Evolutionary conservation across 2,113 vertebrate genomes (phyloP).

Genomic region (Epinephelus fuscoguttatus): DNA sequence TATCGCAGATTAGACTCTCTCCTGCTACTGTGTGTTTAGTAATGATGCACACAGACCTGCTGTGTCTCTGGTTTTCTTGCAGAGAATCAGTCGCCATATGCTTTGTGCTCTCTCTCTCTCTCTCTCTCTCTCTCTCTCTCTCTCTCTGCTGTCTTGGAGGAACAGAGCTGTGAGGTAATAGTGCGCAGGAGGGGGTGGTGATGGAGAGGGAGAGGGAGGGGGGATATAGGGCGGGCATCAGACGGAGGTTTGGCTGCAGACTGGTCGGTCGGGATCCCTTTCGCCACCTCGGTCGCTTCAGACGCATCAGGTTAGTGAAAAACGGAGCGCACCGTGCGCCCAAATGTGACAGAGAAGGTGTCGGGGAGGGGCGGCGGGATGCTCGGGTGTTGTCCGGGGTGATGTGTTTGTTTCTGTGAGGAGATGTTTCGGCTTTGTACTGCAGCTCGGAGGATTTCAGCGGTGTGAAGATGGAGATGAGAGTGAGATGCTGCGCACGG

Average conservation of each 20-base stretch:
- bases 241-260: constrained; percentile 56
- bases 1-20: no score
- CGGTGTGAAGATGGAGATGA: constrained; percentile 6
- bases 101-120: background rate
- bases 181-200: constrained; percentile 42
- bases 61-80: background rate
- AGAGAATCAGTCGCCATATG: constrained; percentile 20
- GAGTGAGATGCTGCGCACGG: background rate
- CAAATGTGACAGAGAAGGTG: background rate
- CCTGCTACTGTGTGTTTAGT: no score
- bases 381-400: background rate
- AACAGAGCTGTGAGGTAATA: constrained; percentile 60
- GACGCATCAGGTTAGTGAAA: constrained; percentile 73
- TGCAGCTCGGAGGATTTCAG: constrained; percentile 17
- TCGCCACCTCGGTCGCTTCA: constrained; percentile 40
- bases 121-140: constrained; percentile 15
- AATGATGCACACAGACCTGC: no score
- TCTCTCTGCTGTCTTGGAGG: constrained; percentile 27
- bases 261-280: constrained; percentile 47
- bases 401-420: background rate
- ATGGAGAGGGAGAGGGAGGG: background rate
- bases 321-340: constrained; percentile 20
- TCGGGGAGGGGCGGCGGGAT: background rate
- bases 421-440: background rate
- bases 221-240: constrained; percentile 57